Evolutionary conservation across 2,888 invertebrate genomes (phyloP).

Genomic region (Brachynemurus nebulosus): DNA sequence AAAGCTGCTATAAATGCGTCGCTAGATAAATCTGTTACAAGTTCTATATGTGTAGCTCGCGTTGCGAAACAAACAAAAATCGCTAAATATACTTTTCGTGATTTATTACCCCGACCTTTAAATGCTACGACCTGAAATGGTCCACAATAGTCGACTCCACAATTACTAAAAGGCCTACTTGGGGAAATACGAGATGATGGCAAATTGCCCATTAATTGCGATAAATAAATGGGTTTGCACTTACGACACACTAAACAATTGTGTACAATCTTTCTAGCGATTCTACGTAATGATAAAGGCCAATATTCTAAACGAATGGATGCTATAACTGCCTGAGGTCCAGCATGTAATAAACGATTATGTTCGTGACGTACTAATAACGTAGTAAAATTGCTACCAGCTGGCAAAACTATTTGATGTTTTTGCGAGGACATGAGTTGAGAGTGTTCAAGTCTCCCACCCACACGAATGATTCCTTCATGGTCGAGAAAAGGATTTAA

Average conservation of each 20-base stretch:
- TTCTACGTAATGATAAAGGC: conserved; percentile 11
- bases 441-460: conserved; percentile 11
- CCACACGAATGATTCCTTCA: conserved; percentile 12
- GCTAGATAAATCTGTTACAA: conserved; percentile 21
- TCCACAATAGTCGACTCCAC: conserved; percentile 18
- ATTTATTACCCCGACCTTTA: too few relatives aligned
- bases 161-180: conserved; percentile 14
- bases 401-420: conserved; percentile 13
- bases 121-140: too few relatives aligned
- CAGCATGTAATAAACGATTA: conserved; percentile 14
- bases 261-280: conserved; percentile 7
- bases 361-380: conserved; percentile 17
- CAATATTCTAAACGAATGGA: conserved; percentile 12
- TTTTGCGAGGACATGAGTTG: conserved; percentile 10
- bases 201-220: conserved; percentile 21
- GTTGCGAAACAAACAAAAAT: conserved; percentile 23
- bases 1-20: conserved; percentile 23
- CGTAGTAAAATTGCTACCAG: conserved; percentile 9
- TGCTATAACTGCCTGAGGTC: conserved; percentile 12
- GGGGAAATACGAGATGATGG: conserved; percentile 15
- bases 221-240: conserved; percentile 10
- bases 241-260: conserved; percentile 15
- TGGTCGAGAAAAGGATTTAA: too few relatives aligned
- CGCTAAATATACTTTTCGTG: conserved; percentile 18
- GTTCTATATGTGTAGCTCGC: conserved; percentile 24